A percentile compares a stretch with the other conserved stretches of the same genome.
Conservation (phyloP, 2,888 invertebrate species). For the Zelleria hepariella region DNA sequence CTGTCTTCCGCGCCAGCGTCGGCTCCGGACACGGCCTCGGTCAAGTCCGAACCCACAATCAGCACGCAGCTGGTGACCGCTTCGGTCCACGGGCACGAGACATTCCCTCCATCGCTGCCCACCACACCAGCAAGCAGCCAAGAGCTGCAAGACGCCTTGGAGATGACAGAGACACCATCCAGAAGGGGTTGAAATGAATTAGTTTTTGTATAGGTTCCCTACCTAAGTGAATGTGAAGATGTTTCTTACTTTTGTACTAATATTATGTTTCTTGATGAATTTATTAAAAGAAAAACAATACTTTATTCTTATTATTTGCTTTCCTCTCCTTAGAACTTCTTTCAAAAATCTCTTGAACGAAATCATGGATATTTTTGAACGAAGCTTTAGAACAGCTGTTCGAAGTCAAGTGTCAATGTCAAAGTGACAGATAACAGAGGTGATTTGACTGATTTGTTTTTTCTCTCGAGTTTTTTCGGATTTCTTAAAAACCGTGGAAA, state of each 20-base stretch:
- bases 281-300: no score
- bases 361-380: no score
- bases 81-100: constrained; percentile 40
- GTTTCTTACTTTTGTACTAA: not conserved
- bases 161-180: constrained; percentile 33
- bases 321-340: no score
- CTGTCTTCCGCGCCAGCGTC: not conserved
- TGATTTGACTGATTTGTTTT: not conserved
- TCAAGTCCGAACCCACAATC: constrained; percentile 48
- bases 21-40: not conserved
- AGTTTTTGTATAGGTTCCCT: not conserved
- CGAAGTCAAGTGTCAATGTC: not conserved
- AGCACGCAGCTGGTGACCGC: constrained; percentile 56
- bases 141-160: constrained; percentile 28
- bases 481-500: not conserved
- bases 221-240: not conserved
- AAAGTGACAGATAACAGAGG: no score
- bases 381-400: not conserved
- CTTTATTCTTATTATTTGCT: no score
- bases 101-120: constrained; percentile 38
- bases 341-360: no score
- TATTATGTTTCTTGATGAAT: no score
- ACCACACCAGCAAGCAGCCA: constrained; percentile 32
- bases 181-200: not conserved
- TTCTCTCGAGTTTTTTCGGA: no score